A percentile compares a stretch with the other conserved stretches of the same genome.
phyloP scores from a whole-genome alignment of 2,797 vertebrate species.

The Falco novaeseelandiae region DNA sequence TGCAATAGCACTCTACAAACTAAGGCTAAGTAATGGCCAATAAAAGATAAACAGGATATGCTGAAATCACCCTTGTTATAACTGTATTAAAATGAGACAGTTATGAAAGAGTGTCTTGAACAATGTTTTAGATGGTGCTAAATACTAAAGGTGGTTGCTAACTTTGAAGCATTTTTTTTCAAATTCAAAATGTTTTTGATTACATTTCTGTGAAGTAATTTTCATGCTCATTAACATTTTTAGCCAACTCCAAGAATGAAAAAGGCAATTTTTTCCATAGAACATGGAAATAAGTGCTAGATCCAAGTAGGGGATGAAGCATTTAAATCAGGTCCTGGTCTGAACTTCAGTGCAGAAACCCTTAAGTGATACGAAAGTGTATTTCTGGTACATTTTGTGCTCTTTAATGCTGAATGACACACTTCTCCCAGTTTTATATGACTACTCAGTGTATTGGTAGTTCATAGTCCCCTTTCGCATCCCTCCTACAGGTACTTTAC shows the following conservation, averaged over 20 bases:
- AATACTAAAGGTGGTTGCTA: background rate
- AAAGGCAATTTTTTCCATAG: background rate
- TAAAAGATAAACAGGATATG: background rate
- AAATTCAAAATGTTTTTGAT: background rate
- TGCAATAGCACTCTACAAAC: background rate
- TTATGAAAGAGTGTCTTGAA: background rate
- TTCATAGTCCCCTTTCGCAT: background rate
- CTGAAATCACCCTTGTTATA: background rate
- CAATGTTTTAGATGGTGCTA: background rate
- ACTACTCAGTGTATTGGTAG: background rate
- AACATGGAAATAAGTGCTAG: background rate
- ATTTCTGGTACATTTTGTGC: background rate
- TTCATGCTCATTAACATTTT: background rate
- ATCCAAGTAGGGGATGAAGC: background rate
- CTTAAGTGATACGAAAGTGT: background rate
- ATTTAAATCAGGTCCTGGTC: background rate
- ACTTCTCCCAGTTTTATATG: background rate
- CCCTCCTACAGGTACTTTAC: background rate
- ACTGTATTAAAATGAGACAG: background rate
- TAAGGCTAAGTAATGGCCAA: background rate
- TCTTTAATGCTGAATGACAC: background rate
- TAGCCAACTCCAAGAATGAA: background rate
- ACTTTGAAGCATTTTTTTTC: background rate
- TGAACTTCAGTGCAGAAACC: background rate
- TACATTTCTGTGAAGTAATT: background rate